Percentiles rank a stretch among this genome's conserved stretches.
Evolutionary conservation across 2,888 invertebrate genomes (phyloP).

Genomic region (Leptarthrus brevirostris): DNA sequence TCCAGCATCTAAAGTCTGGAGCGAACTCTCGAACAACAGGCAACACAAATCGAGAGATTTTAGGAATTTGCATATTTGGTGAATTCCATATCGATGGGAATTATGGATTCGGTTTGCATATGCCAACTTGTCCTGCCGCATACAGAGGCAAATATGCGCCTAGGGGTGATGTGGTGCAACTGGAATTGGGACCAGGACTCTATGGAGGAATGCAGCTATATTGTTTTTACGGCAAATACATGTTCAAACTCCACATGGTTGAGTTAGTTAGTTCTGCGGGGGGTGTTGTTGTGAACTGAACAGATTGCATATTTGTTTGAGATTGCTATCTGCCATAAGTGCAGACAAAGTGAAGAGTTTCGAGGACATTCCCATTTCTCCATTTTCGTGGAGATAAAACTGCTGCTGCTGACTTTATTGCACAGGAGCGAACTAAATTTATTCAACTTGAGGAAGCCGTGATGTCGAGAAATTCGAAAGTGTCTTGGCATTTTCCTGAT

Average conservation of each 20-base stretch:
- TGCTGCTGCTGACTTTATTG: slow-evolving; percentile 41
- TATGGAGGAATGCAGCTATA: slow-evolving; percentile 35
- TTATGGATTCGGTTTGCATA: slow-evolving; percentile 47
- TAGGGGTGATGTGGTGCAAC: background rate
- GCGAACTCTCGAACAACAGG: slow-evolving; percentile 7
- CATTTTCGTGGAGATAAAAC: slow-evolving; percentile 16
- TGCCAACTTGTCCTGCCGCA: slow-evolving; percentile 25
- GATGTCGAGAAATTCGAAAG: slow-evolving; percentile 9
- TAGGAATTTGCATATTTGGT: slow-evolving; percentile 51
- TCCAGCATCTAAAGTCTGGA: background rate
- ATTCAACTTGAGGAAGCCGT: background rate
- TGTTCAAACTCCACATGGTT: background rate
- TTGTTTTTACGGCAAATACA: slow-evolving; percentile 40
- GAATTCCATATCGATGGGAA: slow-evolving; percentile 52
- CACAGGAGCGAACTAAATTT: slow-evolving; percentile 26
- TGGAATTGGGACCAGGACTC: background rate
- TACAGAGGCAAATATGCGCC: background rate
- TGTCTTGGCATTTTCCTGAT: slow-evolving; percentile 16
- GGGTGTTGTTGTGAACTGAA: slow-evolving; percentile 48
- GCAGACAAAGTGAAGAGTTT: slow-evolving; percentile 39
- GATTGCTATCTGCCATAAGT: slow-evolving; percentile 48
- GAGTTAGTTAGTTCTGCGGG: slow-evolving; percentile 30
- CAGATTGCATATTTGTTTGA: slow-evolving; percentile 50
- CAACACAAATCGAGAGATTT: slow-evolving; percentile 45
- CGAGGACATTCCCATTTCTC: slow-evolving; percentile 33